phyloP scores from a whole-genome alignment of 2,888 invertebrate genomes.

The Aphelenchoides bicaudatus region DNA sequence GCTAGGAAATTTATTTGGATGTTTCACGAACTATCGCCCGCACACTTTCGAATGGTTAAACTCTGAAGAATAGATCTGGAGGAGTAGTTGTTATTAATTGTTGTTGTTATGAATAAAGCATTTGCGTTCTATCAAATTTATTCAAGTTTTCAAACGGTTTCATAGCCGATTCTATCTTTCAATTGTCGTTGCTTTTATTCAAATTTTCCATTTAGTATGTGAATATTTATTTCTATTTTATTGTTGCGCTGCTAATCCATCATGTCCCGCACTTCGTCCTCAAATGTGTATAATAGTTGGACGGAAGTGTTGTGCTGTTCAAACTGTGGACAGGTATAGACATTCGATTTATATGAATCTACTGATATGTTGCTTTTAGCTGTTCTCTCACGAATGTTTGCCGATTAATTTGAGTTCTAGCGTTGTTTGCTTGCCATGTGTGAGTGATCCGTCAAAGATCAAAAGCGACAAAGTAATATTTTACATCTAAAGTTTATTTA shows the following conservation, averaged over 20 bases:
- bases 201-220: not conserved
- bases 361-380: conserved; percentile 17
- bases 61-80: not conserved
- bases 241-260: not conserved
- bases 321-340: conserved; percentile 39
- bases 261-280: not conserved
- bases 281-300: conserved; percentile 33
- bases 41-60: conserved; percentile 14
- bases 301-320: conserved; percentile 53
- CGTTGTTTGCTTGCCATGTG: conserved; percentile 25
- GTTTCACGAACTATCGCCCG: conserved; percentile 74
- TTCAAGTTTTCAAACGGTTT: not conserved
- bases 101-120: not conserved
- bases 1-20: conserved; percentile 85
- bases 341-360: not conserved
- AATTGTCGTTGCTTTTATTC: not conserved
- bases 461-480: conserved; percentile 14
- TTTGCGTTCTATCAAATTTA: not conserved
- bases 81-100: not conserved
- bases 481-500: conserved; percentile 24
- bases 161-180: no score
- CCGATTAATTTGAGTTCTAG: conserved; percentile 34
- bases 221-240: not conserved
- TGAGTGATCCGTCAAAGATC: conserved; percentile 10
- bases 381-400: conserved; percentile 27